Evolutionary conservation across 2,113 vertebrate species (phyloP), one percentile per base, ranked within the genome.

Genomic region (Galbula dea): DNA sequence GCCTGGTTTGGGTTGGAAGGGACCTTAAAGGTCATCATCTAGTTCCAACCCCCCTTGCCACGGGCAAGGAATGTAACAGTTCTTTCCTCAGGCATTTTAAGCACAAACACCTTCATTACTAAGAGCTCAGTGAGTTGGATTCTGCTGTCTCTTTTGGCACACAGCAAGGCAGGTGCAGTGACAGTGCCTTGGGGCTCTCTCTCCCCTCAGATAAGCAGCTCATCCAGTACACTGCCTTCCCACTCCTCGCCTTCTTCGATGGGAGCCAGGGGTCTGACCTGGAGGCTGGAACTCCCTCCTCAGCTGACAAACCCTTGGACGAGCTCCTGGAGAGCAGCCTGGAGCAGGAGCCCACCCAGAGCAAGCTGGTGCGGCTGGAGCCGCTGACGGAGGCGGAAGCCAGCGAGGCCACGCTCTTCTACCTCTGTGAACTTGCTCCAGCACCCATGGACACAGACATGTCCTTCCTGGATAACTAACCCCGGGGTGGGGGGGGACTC

Each of bases 311-410:
- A 65, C 48, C 96, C 5, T 96, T 97, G 14, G 97, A 98, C 1
- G 98, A 98, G 90, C 97, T 99, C 55, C 97, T 99, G 93, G 98
- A 98, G 49, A 73, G 92, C 72, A 96, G 93, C 69, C 92, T 97
- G 75, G 98, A 98, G 71, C 86, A 90, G 0, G 94, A 96, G 63
- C 95, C 97, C 3, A 95, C 97, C 12, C 98, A 98, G 80, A 99
- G 98, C 97, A 98, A 99, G 67, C 97, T 99, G 86, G 98, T 99
- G 94, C 98, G 98, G 30, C 97, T 99, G 94, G 99, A 99, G 94
- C 99, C 99, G 0, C 97, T 99, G 94, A 99, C 99, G 0, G 99
- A 99, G 96, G 99, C 98, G 0, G 98, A 99, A 95, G 99, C 98
- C 8, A 99, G 97, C 3, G 98, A 99, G 90, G 98, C 98, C 63